Evolutionary conservation across 2,797 vertebrate species (phyloP), one percentile per base, ranked within the genome.

Genomic region (Salmo trutta): DNA sequence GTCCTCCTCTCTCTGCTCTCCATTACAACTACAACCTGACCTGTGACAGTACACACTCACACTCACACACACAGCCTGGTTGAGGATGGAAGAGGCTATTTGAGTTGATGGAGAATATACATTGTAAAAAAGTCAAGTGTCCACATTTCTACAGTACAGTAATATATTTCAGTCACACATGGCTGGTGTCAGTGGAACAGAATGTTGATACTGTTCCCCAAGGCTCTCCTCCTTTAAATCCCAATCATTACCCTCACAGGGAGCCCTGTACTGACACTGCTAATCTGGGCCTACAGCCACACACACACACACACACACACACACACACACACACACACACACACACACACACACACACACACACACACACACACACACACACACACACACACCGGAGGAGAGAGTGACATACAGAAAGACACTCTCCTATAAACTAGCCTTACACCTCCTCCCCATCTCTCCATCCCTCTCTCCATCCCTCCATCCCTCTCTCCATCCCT

Each of bases 391-490:
- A 77, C 67, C 2, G 36, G 36, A 41, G 36, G 7, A 41, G 36
- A 10, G 8, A 41, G 36, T 8, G 21, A 51, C 59, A 77, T 76
- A 81, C 65, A 83, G 71, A 59, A 27, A 54, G 59, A 69, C 24
- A 62, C 5, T 41, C 33, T n/a, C 6, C 1, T 24, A 31, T n/a
- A 7, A 27, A 56, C 75, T 19, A 47, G 51, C 19, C 62, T 27
- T 51, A 52, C 24, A 24, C 5, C 0, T 27, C 16, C 51, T 54
- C 16, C 33, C 52, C 6, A 3, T 74, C 74, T 56, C 67, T 66
- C 76, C 41, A 5, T 83, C 82, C 67, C 5, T 74, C 82, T 65
- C 5, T 74, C 79, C 53, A 67, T 54, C 76, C 74, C 77, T 74
- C 62, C 76, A n/a, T 65, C 86, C 36, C 62, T 47, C 52, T 36